Percentiles rank a stretch among this genome's conserved stretches.
Evolutionary conservation across 2,113 vertebrate genomes (phyloP).

Genomic region (Neogale vison): DNA sequence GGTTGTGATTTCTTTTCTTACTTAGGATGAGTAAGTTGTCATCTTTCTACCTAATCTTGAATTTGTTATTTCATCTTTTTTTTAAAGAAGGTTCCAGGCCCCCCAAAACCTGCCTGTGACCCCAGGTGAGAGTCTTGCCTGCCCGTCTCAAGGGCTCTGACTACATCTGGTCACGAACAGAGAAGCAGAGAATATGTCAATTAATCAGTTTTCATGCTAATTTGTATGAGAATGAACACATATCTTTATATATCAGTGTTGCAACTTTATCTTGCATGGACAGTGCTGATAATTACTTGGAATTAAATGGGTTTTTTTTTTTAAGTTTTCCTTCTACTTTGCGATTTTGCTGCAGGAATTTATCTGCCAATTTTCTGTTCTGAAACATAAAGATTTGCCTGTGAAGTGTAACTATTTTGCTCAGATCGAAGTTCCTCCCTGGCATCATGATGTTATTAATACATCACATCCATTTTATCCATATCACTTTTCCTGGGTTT

Average conservation of each 20-base stretch:
- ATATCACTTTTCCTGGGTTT: slow-evolving; percentile 74
- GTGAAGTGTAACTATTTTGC: slow-evolving; percentile 41
- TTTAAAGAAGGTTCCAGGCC: neutral
- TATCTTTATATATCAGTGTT: slow-evolving; percentile 31
- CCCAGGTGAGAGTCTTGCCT: neutral
- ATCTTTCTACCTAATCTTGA: slow-evolving; percentile 22
- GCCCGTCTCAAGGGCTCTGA: neutral
- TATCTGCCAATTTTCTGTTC: slow-evolving; percentile 57
- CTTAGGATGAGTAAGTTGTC: neutral
- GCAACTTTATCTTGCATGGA: slow-evolving; percentile 50
- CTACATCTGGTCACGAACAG: neutral
- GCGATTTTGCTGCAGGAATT: slow-evolving; percentile 63
- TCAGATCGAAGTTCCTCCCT: slow-evolving; percentile 64
- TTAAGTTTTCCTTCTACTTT: slow-evolving; percentile 54
- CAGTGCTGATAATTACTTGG: slow-evolving; percentile 65
- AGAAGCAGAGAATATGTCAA: neutral
- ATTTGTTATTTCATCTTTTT: slow-evolving; percentile 25
- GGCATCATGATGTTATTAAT: slow-evolving; percentile 74
- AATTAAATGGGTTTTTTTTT: slow-evolving; percentile 52
- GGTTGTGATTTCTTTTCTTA: neutral
- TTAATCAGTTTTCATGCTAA: slow-evolving; percentile 36
- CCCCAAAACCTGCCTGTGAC: neutral
- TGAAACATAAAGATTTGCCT: slow-evolving; percentile 43
- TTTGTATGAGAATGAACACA: slow-evolving; percentile 40
- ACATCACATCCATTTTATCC: slow-evolving; percentile 74